Conservation (phyloP, 2,888 invertebrate species). For the Rotaria macrura region DNA sequence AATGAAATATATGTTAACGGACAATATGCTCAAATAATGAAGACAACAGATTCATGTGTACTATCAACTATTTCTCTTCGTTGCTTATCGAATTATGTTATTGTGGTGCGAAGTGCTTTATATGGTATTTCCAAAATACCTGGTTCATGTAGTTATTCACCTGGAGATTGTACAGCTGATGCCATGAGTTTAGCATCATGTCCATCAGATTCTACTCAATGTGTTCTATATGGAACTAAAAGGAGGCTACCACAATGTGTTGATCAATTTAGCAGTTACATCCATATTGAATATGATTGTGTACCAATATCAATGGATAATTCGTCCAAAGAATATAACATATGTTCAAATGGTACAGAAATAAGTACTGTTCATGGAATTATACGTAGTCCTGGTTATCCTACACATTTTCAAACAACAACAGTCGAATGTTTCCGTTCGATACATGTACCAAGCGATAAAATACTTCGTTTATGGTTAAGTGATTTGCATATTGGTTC, state of each 20-base stretch:
- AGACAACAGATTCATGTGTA: no score
- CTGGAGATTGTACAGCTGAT: background rate
- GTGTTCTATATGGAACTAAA: background rate
- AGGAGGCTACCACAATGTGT: background rate
- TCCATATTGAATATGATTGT: constrained; percentile 15
- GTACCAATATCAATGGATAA: background rate
- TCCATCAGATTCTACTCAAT: background rate
- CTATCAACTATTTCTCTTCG: no score
- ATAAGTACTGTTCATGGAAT: background rate
- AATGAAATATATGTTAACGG: no score
- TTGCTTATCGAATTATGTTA: no score
- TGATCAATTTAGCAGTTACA: background rate
- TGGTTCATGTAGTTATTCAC: no score
- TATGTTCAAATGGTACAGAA: background rate
- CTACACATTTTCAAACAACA: background rate
- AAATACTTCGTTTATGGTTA: background rate
- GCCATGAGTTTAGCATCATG: background rate
- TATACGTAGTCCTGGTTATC: background rate
- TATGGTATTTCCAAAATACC: no score
- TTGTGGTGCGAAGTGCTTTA: no score
- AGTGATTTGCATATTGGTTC: background rate
- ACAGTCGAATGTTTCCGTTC: background rate
- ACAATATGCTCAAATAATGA: no score
- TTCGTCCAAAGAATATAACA: background rate
- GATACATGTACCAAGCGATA: background rate